phyloP scores from a whole-genome alignment of 2,797 vertebrate genomes.

The Poecilia wingei region DNA sequence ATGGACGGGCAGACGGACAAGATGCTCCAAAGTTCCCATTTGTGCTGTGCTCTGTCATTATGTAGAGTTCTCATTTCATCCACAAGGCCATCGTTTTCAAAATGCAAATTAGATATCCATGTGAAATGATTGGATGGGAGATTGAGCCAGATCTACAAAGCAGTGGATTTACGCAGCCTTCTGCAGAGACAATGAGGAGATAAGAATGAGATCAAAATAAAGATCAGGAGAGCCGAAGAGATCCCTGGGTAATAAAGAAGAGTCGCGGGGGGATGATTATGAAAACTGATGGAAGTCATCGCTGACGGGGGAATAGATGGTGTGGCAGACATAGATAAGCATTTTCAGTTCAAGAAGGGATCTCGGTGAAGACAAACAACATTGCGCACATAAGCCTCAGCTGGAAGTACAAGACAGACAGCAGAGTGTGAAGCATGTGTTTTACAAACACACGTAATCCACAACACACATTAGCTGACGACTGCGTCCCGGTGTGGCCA shows the following conservation, averaged over 20 bases:
- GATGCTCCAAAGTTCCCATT: constrained; percentile 8
- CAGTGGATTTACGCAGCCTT: constrained; percentile 41
- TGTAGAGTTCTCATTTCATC: constrained; percentile 41
- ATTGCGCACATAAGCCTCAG: constrained; percentile 19
- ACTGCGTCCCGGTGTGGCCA: not conserved
- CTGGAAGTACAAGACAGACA: constrained; percentile 23
- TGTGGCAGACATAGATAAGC: constrained; percentile 46
- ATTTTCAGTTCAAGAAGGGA: constrained; percentile 37
- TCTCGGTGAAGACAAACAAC: constrained; percentile 5
- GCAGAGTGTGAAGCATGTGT: constrained; percentile 12
- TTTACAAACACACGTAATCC: constrained; percentile 30
- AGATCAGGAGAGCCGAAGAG: constrained; percentile 32
- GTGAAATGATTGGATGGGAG: constrained; percentile 39
- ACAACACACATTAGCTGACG: constrained; percentile 13
- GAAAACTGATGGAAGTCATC: constrained; percentile 64
- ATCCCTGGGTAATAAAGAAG: constrained; percentile 56
- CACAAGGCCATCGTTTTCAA: constrained; percentile 30
- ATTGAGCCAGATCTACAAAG: constrained; percentile 45
- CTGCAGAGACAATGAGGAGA: constrained; percentile 42
- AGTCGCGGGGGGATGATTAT: constrained; percentile 57
- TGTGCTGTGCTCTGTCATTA: constrained; percentile 19
- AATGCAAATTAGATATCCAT: constrained; percentile 55
- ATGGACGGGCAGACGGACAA: not conserved
- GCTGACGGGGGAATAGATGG: constrained; percentile 32
- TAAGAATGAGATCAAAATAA: constrained; percentile 52